Evolutionary conservation across 2,113 vertebrate genomes (phyloP), one percentile per base, ranked within the genome.

Genomic region (Microcebus griseorufus): DNA sequence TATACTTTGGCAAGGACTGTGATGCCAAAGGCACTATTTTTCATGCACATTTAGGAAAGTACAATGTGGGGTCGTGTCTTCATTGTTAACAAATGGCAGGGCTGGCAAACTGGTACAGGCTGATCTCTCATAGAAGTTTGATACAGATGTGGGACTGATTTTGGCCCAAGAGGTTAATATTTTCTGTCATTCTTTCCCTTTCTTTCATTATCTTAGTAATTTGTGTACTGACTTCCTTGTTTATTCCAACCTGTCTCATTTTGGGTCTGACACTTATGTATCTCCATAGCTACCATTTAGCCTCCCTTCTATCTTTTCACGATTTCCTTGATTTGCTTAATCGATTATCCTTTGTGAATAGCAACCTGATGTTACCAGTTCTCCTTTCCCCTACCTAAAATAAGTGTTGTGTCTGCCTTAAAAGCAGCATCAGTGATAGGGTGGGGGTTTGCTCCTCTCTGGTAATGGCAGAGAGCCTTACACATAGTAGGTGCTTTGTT

Each of bases 31-130:
- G 79, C 75, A 27, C 89, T 81, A 34, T 75, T 95, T 55, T 83
- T 95, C 75, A 45, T 75, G 70, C 78, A 88, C n/a, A 29, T 89
- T 92, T 92, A 80, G 55, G 79, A 87, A 90, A 70, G 93, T 64
- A 55, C 11, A 62, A 16, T 0, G 4, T 73, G 84, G 69, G 87
- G 32, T 34, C 22, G 3, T 16, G 5, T 75, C 42, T 93, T 70
- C 32, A 17, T 62, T 87, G 37, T 65, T 79, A 29, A 14, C n/a
- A 67, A 89, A 67, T 67, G 39, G 32, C 32, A 37, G 51, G 92
- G 25, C 12, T 20, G 48, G 55, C n/a, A 84, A 65, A 51, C 22
- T 1, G 3, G 11, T 48, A 32, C 13, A 51, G 37, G 23, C 84
- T 3, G 7, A n/a, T 45, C 42, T 55, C 13, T 72, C 4, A 0